These are phyloP conservation scores for Rhynchotus rufescens DNA, from an alignment of 2,797 vertebrate genomes.

Conservation along the genomic window DNA sequence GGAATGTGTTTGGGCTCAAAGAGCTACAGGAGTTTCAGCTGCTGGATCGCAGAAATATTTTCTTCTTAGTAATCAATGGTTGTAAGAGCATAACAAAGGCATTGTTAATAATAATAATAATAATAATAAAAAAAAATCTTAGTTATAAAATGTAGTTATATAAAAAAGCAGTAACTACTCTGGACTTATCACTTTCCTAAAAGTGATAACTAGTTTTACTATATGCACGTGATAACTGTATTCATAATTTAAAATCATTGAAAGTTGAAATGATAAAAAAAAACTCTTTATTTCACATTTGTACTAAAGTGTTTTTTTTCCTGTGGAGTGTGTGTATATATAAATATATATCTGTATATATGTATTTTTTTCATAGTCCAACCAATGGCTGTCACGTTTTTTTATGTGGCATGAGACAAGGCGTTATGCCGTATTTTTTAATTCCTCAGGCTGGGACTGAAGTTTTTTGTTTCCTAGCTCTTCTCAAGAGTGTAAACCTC, in stretches of 20 bases:
- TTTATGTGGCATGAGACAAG: neutral
- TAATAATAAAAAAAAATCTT: neutral
- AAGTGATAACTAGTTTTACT: neutral
- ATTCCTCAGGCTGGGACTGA: neutral
- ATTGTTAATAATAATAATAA: neutral
- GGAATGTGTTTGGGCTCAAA: neutral
- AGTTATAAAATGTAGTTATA: neutral
- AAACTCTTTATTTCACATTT: neutral
- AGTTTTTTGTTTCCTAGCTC: neutral
- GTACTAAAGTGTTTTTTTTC: neutral
- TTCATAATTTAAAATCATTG: neutral
- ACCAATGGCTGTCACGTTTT: neutral
- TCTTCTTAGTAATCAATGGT: neutral
- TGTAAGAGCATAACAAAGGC: neutral
- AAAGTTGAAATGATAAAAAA: neutral
- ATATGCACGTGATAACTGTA: neutral
- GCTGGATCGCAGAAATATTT: neutral
- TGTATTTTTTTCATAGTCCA: neutral
- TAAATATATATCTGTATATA: too few relatives aligned
- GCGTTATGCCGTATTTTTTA: neutral
- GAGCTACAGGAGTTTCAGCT: neutral
- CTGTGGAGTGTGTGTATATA: too few relatives aligned
- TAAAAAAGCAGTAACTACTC: neutral
- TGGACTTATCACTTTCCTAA: neutral
- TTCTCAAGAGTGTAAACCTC: neutral